These are phyloP conservation scores for Myotis davidii DNA, from an alignment of 2,113 vertebrate species.

Conservation along the genomic window DNA sequence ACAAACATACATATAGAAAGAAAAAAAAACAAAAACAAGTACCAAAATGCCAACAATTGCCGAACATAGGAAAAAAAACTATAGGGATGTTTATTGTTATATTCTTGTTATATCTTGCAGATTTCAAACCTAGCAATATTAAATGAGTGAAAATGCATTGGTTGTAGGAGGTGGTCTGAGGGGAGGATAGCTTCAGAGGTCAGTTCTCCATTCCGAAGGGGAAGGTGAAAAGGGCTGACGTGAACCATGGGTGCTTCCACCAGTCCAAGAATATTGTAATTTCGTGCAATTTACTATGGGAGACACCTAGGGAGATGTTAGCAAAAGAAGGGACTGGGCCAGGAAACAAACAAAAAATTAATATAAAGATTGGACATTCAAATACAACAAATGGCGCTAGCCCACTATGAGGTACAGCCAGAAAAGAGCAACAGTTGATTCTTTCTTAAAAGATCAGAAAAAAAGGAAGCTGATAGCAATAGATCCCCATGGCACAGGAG, in stretches of 20 bases:
- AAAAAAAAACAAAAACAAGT: background rate
- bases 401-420: background rate
- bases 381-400: too few species aligned
- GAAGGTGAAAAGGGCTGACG: background rate
- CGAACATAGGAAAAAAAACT: background rate
- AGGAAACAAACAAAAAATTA: background rate
- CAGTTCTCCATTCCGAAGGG: background rate
- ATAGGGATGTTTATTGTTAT: background rate
- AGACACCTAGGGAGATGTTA: background rate
- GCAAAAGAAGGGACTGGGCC: background rate
- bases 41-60: background rate
- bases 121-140: background rate
- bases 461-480: background rate
- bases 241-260: background rate
- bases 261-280: background rate
- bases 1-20: background rate
- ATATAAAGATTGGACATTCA: background rate
- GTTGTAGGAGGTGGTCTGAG: background rate
- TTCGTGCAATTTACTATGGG: background rate
- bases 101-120: background rate
- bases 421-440: background rate
- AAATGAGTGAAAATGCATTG: background rate
- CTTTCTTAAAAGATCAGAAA: background rate
- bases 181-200: background rate
- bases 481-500: accelerated